Base-by-base conservation (phyloP, 2,113 vertebrate species). In the Dicrurus megarhynchus region DNA sequence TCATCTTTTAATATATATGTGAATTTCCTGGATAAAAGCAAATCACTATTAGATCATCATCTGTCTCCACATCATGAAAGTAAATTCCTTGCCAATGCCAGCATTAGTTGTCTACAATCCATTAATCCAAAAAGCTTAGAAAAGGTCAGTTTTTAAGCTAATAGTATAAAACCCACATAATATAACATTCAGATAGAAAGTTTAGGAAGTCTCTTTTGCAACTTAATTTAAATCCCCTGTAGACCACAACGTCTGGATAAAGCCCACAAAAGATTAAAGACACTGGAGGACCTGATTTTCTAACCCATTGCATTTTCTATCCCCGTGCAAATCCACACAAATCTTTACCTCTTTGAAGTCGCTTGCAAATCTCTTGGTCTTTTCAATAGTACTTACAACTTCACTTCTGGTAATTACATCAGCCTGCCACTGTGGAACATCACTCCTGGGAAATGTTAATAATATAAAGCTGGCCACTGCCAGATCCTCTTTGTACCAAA, bases 361-460 rank as follows among this genome's bases (percentile, higher is more conserved):
- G 0, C 56, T 81, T 52, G 73, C 56, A 95, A 96, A 96, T 95
- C 96, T 93, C 79, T 84, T 71, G 53, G 88, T 87, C 92, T 92
- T 94, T 96, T 96, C 92, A 96, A 87, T 92, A 91, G 92, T 94
- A 96, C 93, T 97, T 96, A 96, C 92, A 64, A 78, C 86, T 94
- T 95, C 80, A 78, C 85, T 94, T 88, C 96, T 94, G 76, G 86
- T 94, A 97, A 96, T 97, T 95, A 92, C 95, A 96, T 90, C 92
- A 94, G 88, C 86, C 86, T 96, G 91, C 93, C 91, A 87, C 91
- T 76, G 47, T 82, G 88, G 90, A 94, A 94, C 90, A 90, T 93
- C 80, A 50, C 69, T 78, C 92, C 37, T 68, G 85, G 92, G 92
- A 96, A 92, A 95, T 53, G 73, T 81, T 95, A 95, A 92, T 95